Evolutionary conservation across 2,888 invertebrate species (phyloP), one percentile per base, ranked within the genome.

Genomic region (Barypeithes pellucidus): DNA sequence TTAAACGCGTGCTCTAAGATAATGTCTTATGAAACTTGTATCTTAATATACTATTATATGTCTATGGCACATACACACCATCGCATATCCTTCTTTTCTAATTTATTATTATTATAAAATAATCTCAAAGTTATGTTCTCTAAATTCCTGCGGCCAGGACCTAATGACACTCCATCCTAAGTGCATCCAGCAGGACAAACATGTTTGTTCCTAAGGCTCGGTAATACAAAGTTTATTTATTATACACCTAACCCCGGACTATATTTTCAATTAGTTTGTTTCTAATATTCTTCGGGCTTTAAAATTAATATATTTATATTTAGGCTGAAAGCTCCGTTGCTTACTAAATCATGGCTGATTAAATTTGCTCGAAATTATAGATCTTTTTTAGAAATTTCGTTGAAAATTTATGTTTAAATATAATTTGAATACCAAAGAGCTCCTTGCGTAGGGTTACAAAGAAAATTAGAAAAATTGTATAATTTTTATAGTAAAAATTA

Each of bases 301-400:
- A 36, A 57, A 50, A 57, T 57, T 57, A 57, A 57, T 57, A 18
- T 57, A 33, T 57, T 57, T 33, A 57, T 57, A 57, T 57, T 57
- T 57, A 3, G 33, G 33, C 33, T 57, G 33, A 57, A 57, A 33
- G 54, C 54, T 33, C 11, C 33, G 33, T 33, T 33, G 16, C 33
- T 57, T 57, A 57, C 36, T 57, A 57, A 57, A 57, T 57, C 54
- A 57, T 57, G 54, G 54, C 9, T 57, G 54, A 57, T 57, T 57
- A 57, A 57, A 57, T 57, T 57, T 16, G 54, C 54, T 33, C 5
- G 18, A 33, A 57, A 33, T 57, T 57, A 57, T 33, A 33, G 54
- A 57, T 57, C 18, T 33, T 57, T 57, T 50, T 22, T 24, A 22
- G 50, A 12, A 50, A 50, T 22, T n/a, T 50, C n/a, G 16, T n/a